These are phyloP conservation scores for Ptilonorhynchus violaceus DNA, from an alignment of 2,113 vertebrate species.

Conservation along the genomic window DNA sequence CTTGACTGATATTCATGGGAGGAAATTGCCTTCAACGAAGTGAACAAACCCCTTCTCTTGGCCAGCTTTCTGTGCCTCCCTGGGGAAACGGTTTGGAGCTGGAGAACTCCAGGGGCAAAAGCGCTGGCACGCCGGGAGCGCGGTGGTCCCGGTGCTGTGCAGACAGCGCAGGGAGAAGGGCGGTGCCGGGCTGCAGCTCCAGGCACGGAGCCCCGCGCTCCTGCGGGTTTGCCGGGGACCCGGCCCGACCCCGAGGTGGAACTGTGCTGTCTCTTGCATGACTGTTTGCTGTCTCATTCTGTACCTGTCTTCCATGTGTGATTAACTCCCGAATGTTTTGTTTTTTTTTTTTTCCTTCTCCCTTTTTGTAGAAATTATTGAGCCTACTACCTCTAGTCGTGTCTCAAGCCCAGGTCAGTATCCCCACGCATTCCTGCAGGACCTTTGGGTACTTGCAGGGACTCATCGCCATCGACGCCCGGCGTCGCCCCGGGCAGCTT, in stretches of 20 bases:
- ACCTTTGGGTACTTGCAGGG: conserved; percentile 75
- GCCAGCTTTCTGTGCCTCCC: not conserved
- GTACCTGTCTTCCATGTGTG: conserved; percentile 82
- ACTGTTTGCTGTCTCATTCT: conserved; percentile 78
- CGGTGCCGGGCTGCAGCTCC: not conserved
- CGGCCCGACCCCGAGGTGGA: not conserved
- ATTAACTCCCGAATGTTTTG: conserved; percentile 94
- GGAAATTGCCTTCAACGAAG: not conserved
- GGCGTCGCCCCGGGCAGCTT: not conserved
- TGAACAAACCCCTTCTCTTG: not conserved
- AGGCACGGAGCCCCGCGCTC: not conserved
- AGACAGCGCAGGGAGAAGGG: fast-evolving
- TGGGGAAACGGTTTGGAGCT: not conserved
- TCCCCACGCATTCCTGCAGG: conserved; percentile 85
- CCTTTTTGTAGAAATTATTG: conserved; percentile 97
- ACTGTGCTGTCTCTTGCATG: conserved; percentile 69
- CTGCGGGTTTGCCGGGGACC: not conserved
- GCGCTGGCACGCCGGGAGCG: fast-evolving
- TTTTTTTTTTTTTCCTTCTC: conserved; percentile 77
- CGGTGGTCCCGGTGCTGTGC: not conserved
- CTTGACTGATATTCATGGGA: not conserved
- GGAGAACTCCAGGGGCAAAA: not conserved
- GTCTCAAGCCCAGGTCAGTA: conserved; percentile 99
- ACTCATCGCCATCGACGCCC: not conserved
- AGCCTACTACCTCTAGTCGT: conserved; percentile 96